Evolutionary conservation across 2,888 invertebrate species (phyloP).

Genomic region (Lasioglossum figueresi): DNA sequence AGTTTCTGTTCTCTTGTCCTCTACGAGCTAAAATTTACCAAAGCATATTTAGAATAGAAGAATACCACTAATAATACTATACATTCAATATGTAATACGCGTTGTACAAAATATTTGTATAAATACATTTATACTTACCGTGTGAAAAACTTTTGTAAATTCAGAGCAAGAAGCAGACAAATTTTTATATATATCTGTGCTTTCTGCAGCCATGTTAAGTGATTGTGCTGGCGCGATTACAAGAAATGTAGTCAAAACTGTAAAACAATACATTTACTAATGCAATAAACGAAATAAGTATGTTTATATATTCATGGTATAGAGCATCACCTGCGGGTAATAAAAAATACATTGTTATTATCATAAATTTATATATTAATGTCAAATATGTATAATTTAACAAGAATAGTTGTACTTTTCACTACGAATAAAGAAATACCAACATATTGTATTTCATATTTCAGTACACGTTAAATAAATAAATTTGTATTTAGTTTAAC

Average conservation of each 20-base stretch:
- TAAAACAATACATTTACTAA: conserved; percentile 19
- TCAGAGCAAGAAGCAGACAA: conserved; percentile 56
- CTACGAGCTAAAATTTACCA: neutral
- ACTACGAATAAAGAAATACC: neutral
- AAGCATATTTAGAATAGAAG: neutral
- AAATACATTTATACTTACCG: conserved; percentile 47
- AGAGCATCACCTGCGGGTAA: conserved; percentile 38
- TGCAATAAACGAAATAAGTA: neutral
- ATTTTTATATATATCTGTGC: conserved; percentile 8
- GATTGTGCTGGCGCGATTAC: conserved; percentile 5
- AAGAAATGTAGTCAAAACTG: conserved; percentile 40
- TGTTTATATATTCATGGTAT: neutral
- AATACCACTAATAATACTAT: too few relatives aligned
- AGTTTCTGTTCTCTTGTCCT: too few relatives aligned
- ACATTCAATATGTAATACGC: neutral
- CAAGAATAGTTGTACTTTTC: neutral
- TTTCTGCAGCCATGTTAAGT: neutral
- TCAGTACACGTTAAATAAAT: neutral
- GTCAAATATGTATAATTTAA: neutral
- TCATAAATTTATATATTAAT: neutral
- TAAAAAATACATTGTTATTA: conserved; percentile 14
- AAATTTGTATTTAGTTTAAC: neutral
- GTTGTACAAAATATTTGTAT: neutral
- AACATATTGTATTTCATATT: neutral
- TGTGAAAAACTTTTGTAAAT: conserved; percentile 59